Evolutionary conservation across 2,888 invertebrate genomes (phyloP).

Genomic region (Apocheima hispidaria): DNA sequence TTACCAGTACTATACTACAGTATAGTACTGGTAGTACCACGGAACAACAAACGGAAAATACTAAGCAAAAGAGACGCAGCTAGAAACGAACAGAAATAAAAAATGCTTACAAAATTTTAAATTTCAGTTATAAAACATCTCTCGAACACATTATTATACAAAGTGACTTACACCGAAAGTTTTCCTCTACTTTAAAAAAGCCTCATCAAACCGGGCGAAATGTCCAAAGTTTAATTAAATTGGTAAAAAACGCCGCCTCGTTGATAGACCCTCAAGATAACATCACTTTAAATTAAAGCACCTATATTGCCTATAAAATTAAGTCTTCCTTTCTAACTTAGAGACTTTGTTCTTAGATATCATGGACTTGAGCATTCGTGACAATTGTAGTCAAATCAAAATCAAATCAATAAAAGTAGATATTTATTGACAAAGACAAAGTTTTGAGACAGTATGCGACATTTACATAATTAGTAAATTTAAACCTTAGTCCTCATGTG

Average conservation of each 20-base stretch:
- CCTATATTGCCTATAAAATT: constrained; percentile 32
- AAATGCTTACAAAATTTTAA: background rate
- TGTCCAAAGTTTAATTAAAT: constrained; percentile 63
- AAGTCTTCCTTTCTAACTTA: constrained; percentile 17
- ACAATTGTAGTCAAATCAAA: background rate
- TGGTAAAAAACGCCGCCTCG: constrained; percentile 49
- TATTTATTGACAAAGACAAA: too few relatives aligned
- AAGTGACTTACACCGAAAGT: constrained; percentile 43
- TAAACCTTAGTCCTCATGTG: too few relatives aligned
- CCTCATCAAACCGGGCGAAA: constrained; percentile 49
- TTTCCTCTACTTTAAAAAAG: constrained; percentile 42
- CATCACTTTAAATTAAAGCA: constrained; percentile 44
- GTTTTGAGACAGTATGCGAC: too few relatives aligned
- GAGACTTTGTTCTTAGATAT: background rate
- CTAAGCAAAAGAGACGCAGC: too few relatives aligned
- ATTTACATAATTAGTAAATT: too few relatives aligned
- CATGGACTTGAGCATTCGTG: background rate
- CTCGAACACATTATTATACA: constrained; percentile 20
- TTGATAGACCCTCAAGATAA: constrained; percentile 50
- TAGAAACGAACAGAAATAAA: background rate
- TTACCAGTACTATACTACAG: too few relatives aligned
- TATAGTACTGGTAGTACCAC: too few relatives aligned
- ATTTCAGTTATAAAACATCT: background rate
- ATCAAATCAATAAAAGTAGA: too few relatives aligned
- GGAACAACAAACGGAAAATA: too few relatives aligned